phyloP scores from a whole-genome alignment of 2,888 invertebrate genomes.

The Euzetes globulus region DNA sequence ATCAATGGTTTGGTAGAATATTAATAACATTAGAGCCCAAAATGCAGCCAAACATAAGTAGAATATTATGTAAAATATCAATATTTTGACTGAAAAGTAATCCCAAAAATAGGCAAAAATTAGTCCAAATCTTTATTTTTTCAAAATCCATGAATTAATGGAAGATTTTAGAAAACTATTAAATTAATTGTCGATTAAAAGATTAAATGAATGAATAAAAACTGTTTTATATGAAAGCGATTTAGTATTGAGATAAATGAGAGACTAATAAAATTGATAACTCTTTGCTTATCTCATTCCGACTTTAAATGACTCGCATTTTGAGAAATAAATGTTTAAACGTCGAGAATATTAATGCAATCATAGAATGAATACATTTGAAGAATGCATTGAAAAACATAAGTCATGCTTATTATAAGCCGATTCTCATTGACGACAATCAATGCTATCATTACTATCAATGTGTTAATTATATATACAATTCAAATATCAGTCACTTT shows the following conservation, averaged over 20 bases:
- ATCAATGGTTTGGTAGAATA: slow-evolving; percentile 89
- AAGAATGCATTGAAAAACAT: background rate
- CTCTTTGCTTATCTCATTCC: slow-evolving; percentile 13
- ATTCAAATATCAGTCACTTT: background rate
- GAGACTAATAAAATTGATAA: background rate
- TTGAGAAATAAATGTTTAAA: background rate
- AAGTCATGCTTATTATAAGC: slow-evolving; percentile 15
- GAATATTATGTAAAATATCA: slow-evolving; percentile 91
- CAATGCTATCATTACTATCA: background rate
- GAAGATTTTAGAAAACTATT: background rate
- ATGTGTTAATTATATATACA: background rate
- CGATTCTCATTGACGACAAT: slow-evolving; percentile 3
- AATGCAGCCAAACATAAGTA: slow-evolving; percentile 85
- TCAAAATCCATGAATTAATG: background rate
- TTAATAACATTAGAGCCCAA: slow-evolving; percentile 86
- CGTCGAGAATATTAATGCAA: slow-evolving; percentile 5
- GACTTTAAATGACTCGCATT: background rate
- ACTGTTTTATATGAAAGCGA: too few species aligned
- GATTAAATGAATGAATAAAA: too few species aligned
- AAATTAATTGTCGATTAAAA: too few species aligned
- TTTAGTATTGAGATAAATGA: too few species aligned
- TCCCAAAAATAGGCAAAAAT: too few species aligned
- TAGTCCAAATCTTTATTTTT: slow-evolving; percentile 33
- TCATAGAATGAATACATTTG: background rate
- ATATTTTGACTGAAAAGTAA: slow-evolving; percentile 73